Percentiles rank a stretch among this genome's conserved stretches.
phyloP scores from a whole-genome alignment of 1,140 invertebrate species.

The Yoshiicerus persimilis region DNA sequence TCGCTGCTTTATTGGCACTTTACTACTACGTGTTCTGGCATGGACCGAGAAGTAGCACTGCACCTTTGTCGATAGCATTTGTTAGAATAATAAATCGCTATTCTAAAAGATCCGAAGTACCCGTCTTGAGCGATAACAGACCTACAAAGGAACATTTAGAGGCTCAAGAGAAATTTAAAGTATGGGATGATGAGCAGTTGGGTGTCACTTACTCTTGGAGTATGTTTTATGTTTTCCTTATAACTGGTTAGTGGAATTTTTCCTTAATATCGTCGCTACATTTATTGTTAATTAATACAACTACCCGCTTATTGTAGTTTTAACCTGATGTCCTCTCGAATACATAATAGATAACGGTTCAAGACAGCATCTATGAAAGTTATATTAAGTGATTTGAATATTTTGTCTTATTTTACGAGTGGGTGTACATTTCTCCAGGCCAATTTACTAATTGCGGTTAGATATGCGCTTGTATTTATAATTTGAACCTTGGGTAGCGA shows the following conservation, averaged over 20 bases:
- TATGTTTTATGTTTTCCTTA: conserved; percentile 26
- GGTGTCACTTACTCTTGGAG: conserved; percentile 18
- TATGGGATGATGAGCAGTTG: conserved; percentile 31
- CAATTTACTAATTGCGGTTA: no score
- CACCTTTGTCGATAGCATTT: conserved; percentile 11
- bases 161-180: not conserved
- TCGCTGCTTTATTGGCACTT: conserved; percentile 4
- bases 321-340: no score
- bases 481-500: no score
- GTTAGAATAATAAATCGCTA: not conserved
- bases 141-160: not conserved
- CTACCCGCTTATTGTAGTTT: no score
- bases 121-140: not conserved
- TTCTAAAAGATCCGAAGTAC: not conserved
- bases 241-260: not conserved
- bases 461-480: no score
- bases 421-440: no score
- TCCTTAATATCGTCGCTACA: no score
- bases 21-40: conserved; percentile 24
- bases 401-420: no score
- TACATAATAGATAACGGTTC: no score
- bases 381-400: no score
- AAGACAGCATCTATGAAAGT: no score
- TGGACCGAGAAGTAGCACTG: conserved; percentile 22
- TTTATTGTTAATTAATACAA: no score